A percentile compares a stretch with the other conserved stretches of the same genome.
Evolutionary conservation across 2,888 invertebrate genomes (phyloP).

Genomic region (Tolmerus cingulatus): DNA sequence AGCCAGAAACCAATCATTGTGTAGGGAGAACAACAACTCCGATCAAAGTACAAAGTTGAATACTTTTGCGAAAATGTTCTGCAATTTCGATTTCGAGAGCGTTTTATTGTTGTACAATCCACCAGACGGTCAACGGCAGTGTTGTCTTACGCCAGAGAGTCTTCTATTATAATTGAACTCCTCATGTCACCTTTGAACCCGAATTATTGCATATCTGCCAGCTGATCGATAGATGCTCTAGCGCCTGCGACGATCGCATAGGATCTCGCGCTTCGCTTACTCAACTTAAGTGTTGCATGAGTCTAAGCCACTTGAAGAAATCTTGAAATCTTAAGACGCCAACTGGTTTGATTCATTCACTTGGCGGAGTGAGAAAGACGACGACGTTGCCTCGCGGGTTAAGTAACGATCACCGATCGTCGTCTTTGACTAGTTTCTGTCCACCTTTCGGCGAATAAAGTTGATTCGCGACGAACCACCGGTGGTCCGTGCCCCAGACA

Average conservation of each 20-base stretch:
- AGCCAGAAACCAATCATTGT: background rate
- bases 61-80: background rate
- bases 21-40: background rate
- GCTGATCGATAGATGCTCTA: background rate
- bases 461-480: background rate
- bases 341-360: background rate
- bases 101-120: background rate
- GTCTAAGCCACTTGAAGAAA: background rate
- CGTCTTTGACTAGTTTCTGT: background rate
- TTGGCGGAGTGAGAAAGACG: background rate
- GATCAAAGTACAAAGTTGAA: background rate
- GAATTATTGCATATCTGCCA: background rate
- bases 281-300: background rate
- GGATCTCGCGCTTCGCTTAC: background rate
- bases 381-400: background rate
- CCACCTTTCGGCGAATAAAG: background rate
- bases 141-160: background rate
- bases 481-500: background rate
- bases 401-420: background rate
- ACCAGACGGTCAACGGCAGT: background rate
- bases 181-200: background rate
- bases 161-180: background rate
- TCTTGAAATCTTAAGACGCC: background rate
- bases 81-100: background rate
- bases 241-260: background rate